These are phyloP conservation scores for Neolamprologus cancellatus DNA, from an alignment of 2,113 vertebrate genomes.

Conservation along the genomic window DNA sequence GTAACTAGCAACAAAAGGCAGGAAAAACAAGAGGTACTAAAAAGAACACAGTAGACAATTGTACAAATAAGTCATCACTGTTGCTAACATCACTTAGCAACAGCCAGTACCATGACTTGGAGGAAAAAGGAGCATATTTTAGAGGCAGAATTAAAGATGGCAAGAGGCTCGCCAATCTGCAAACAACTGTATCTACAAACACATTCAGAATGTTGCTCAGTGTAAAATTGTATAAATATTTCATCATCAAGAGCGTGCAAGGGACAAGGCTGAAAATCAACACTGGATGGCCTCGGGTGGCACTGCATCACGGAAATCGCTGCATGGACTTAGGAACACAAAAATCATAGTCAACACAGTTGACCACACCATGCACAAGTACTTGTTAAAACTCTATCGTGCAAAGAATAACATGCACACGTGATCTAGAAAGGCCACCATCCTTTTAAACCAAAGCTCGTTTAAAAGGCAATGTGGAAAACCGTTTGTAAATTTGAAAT, in stretches of 20 bases:
- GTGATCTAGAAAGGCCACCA: background rate
- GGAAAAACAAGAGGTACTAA: background rate
- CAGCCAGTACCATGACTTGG: background rate
- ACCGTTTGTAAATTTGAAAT: background rate
- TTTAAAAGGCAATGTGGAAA: background rate
- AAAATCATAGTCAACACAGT: background rate
- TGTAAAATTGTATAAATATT: background rate
- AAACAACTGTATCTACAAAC: background rate
- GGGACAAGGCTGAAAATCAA: background rate
- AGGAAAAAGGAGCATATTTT: accelerated
- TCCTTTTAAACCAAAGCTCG: accelerated
- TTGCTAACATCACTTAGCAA: background rate
- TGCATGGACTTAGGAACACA: background rate
- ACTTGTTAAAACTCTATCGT: background rate
- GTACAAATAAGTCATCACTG: background rate
- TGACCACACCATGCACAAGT: background rate
- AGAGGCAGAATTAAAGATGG: background rate
- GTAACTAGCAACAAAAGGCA: background rate
- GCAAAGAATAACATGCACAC: background rate
- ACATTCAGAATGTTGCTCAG: background rate
- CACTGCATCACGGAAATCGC: background rate
- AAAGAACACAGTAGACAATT: background rate
- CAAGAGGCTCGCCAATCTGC: background rate
- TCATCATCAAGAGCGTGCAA: accelerated
- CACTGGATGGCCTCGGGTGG: accelerated